Base-by-base conservation (phyloP, 2,888 invertebrate species). In the Temnothorax rugatulus region DNA sequence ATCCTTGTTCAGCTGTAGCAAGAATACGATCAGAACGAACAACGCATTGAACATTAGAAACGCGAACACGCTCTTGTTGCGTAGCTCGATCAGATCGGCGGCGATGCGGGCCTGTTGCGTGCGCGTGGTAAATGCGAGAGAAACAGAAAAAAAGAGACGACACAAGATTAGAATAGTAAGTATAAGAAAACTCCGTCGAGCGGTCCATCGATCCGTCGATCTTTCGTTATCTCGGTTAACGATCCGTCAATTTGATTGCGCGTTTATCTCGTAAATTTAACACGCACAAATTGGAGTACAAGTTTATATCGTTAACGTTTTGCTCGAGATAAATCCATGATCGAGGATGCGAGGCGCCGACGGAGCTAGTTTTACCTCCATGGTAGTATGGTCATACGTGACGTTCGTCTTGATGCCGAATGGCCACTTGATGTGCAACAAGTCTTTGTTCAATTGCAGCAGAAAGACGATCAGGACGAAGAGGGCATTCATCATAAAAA, bases 1-100 rank as follows among this genome's bases (percentile, higher is more conserved):
- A 96, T 99, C 98, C 97, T 99, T 99, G 96, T 99, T 99, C 96
- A 99, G 97, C 97, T 99, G 99, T 95, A 99, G 97, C 95, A 99
- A 97, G 96, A 99, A 98, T 95, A 99, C 99, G 96, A 99, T 98
- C 96, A 99, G 97, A 95, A 99, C 98, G 97, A 99, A 99, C 95
- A 99, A 97, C 95, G 99, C 98, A 97, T 99, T 99, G 97, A 99
- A 98, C 99, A 99, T 99, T 96, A 99, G 98, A 97, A 99, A 99
- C 95, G 98, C 98, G 96, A 99, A 99, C 94, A 99, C 98, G 94
- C 98, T 98, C 95, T 99, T 99, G 97, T 99, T 99, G 95, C 99
- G 97, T 95, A 99, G 97, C 95, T 99, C 99, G 95, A 98, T 97
- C 95, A 99, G 96, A 95, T 99, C 99, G 94, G 96, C 96, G 94